phyloP scores from a whole-genome alignment of 2,888 invertebrate genomes.

The Athalia rosae region DNA sequence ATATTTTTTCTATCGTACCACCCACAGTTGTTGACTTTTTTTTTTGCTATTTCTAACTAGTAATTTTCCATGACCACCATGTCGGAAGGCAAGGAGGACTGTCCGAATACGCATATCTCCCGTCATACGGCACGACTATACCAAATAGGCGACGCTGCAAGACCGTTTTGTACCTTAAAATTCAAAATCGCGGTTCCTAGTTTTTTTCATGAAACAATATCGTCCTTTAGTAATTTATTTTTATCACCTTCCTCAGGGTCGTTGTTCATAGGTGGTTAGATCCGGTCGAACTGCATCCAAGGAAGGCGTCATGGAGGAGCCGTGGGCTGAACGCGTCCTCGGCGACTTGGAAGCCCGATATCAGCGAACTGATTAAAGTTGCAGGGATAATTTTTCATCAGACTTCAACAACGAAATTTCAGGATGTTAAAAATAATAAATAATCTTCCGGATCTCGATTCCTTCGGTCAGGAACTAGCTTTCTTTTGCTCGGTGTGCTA shows the following conservation, averaged over 20 bases:
- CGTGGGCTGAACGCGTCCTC: constrained; percentile 26
- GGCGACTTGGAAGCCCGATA: constrained; percentile 12
- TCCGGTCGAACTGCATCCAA: constrained; percentile 24
- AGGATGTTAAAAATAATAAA: neutral
- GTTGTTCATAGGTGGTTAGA: constrained; percentile 17
- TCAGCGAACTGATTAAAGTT: neutral
- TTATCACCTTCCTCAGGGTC: constrained; percentile 26
- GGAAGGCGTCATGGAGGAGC: constrained; percentile 16
- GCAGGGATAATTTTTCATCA: neutral
- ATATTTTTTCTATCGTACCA: neutral
- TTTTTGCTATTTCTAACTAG: neutral
- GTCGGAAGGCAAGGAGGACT: too few relatives aligned
- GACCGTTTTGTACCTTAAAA: neutral
- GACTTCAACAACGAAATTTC: constrained; percentile 17
- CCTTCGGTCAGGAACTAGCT: constrained; percentile 29
- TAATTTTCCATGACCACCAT: neutral
- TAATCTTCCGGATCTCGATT: constrained; percentile 6
- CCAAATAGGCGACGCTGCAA: neutral
- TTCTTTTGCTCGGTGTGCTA: constrained; percentile 30
- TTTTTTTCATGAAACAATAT: neutral
- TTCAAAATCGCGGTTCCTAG: neutral
- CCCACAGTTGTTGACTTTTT: constrained; percentile 17
- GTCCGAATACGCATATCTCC: neutral
- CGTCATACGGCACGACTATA: neutral
- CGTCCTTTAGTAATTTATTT: neutral